phyloP scores from a whole-genome alignment of 2,797 vertebrate genomes.

The Taenioides sp. region DNA sequence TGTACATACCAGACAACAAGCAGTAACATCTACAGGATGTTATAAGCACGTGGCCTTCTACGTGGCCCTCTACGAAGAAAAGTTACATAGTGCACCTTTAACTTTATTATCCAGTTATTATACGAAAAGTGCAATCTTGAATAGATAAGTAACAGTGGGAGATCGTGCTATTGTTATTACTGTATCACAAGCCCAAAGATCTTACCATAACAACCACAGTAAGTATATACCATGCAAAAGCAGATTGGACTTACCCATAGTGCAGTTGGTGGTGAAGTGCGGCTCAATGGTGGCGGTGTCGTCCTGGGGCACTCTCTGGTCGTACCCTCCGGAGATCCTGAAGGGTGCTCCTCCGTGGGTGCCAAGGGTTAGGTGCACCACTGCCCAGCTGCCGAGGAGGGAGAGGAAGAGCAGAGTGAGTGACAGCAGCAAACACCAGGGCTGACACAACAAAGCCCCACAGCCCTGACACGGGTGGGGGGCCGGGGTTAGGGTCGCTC shows the following conservation, averaged over 20 bases:
- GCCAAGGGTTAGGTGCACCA: constrained; percentile 77
- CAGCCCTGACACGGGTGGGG: constrained; percentile 43
- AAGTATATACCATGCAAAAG: neutral
- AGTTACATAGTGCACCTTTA: no score
- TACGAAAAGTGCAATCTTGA: no score
- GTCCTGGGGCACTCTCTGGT: constrained; percentile 63
- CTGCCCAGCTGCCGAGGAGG: constrained; percentile 84
- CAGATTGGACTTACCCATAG: constrained; percentile 70
- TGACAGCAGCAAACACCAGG: constrained; percentile 67
- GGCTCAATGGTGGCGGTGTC: constrained; percentile 73
- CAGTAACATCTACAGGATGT: no score
- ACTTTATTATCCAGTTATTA: no score
- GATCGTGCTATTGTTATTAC: no score
- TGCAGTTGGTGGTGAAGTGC: constrained; percentile 82
- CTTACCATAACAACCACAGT: neutral
- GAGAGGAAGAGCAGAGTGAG: constrained; percentile 78
- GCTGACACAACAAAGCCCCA: constrained; percentile 51
- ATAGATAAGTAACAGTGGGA: no score
- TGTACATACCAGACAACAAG: no score
- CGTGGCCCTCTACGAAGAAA: no score
- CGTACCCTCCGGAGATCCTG: constrained; percentile 74
- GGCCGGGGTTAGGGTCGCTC: constrained; percentile 52
- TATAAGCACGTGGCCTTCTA: no score
- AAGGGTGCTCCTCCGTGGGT: constrained; percentile 66
- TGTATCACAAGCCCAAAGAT: neutral